These are phyloP conservation scores for Danio albolineatus DNA, from an alignment of 2,797 vertebrate genomes.

Conservation along the genomic window DNA sequence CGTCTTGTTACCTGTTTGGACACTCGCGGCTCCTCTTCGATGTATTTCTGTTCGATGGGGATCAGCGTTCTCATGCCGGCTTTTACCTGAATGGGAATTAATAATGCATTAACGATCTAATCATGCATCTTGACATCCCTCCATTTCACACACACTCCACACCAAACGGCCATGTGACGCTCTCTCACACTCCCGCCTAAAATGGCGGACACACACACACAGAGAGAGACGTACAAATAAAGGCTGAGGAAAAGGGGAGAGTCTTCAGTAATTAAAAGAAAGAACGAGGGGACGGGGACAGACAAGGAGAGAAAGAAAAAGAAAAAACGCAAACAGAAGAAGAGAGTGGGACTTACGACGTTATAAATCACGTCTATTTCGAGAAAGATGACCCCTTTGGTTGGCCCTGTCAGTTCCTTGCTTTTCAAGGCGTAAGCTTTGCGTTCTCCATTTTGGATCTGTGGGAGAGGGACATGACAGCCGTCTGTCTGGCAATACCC, in stretches of 20 bases:
- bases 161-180: slow-evolving; percentile 52
- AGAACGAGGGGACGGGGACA: slow-evolving; percentile 62
- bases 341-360: slow-evolving; percentile 93
- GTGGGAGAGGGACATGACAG: slow-evolving; percentile 99
- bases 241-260: slow-evolving; percentile 76
- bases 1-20: slow-evolving; percentile 93
- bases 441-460: slow-evolving; percentile 99
- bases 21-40: slow-evolving; percentile 95
- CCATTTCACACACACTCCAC: slow-evolving; percentile 53
- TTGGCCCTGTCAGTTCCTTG: slow-evolving; percentile 99
- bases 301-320: slow-evolving; percentile 62
- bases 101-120: slow-evolving; percentile 34
- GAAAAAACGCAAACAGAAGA: slow-evolving; percentile 65
- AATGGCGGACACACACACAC: slow-evolving; percentile 81
- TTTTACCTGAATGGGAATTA: slow-evolving; percentile 84
- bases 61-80: slow-evolving; percentile 93
- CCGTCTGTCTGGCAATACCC: slow-evolving; percentile 99
- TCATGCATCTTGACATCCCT: slow-evolving; percentile 48
- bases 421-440: slow-evolving; percentile 99
- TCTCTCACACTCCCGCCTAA: slow-evolving; percentile 65
- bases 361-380: slow-evolving; percentile 99
- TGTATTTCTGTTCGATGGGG: slow-evolving; percentile 97
- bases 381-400: slow-evolving; percentile 99
- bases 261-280: slow-evolving; percentile 81
- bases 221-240: slow-evolving; percentile 60